These are phyloP conservation scores for Coracias cyanogaster DNA, from an alignment of 2,797 vertebrate genomes.

Conservation along the genomic window DNA sequence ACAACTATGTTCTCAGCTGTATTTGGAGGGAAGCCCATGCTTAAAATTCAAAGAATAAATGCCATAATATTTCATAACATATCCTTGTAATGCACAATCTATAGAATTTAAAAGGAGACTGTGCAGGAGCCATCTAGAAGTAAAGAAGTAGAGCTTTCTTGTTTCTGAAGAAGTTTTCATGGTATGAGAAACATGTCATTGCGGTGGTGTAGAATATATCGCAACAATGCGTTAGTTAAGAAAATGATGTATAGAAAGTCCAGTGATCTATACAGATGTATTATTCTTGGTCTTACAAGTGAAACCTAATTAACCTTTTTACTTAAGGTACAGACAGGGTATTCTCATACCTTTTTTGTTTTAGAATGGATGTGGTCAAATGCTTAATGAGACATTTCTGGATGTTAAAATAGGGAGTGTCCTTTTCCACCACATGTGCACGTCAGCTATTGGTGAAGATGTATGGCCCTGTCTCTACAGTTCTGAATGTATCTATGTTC, in stretches of 20 bases:
- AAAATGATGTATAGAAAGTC: background rate
- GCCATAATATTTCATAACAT: background rate
- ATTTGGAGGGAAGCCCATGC: background rate
- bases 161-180: background rate
- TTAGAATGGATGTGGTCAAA: background rate
- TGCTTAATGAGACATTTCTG: background rate
- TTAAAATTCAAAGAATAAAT: background rate
- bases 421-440: background rate
- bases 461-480: background rate
- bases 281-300: background rate
- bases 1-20: background rate
- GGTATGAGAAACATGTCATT: background rate
- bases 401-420: background rate
- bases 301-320: background rate
- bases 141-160: background rate
- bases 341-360: background rate
- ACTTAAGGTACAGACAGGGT: background rate
- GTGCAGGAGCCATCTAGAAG: background rate
- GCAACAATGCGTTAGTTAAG: background rate
- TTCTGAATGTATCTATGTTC: background rate
- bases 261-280: background rate
- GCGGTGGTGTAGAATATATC: background rate
- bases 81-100: background rate
- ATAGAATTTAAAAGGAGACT: background rate
- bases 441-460: background rate